These are phyloP conservation scores for Xyrauchen texanus DNA, from an alignment of 2,113 vertebrate genomes.

Conservation along the genomic window DNA sequence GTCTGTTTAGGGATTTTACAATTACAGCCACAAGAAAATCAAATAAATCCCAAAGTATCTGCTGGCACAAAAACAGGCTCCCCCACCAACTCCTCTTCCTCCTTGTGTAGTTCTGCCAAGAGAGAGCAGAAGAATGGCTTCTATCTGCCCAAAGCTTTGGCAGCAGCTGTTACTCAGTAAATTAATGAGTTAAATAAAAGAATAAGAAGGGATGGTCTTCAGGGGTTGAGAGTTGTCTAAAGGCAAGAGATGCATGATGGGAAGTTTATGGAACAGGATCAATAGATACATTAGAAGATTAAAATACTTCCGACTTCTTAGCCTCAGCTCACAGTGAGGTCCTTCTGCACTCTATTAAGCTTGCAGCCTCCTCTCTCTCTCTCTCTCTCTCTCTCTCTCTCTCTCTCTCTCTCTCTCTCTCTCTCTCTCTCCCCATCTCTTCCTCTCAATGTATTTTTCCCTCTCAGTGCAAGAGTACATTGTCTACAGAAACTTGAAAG, in stretches of 20 bases:
- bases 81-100: neutral
- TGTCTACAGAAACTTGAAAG: conserved; percentile 22
- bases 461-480: conserved; percentile 5
- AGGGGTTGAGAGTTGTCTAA: conserved; percentile 10
- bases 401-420: neutral
- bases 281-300: conserved; percentile 61
- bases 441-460: neutral
- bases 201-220: conserved; percentile 28
- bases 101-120: conserved; percentile 31
- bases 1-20: conserved; percentile 7
- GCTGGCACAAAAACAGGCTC: neutral
- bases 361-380: neutral
- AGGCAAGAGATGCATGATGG: conserved; percentile 38
- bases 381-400: conserved; percentile 8
- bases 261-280: conserved; percentile 57
- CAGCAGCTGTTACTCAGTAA: conserved; percentile 54
- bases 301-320: conserved; percentile 26
- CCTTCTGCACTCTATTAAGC: neutral
- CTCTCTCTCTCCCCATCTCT: neutral
- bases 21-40: conserved; percentile 26
- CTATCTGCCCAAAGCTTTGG: conserved; percentile 53
- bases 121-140: conserved; percentile 28
- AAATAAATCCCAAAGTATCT: conserved; percentile 3
- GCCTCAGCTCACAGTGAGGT: neutral
- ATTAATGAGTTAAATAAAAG: conserved; percentile 59